Base-by-base conservation (phyloP, 1,140 invertebrate species). In the Pygmarrhopalites habei region DNA sequence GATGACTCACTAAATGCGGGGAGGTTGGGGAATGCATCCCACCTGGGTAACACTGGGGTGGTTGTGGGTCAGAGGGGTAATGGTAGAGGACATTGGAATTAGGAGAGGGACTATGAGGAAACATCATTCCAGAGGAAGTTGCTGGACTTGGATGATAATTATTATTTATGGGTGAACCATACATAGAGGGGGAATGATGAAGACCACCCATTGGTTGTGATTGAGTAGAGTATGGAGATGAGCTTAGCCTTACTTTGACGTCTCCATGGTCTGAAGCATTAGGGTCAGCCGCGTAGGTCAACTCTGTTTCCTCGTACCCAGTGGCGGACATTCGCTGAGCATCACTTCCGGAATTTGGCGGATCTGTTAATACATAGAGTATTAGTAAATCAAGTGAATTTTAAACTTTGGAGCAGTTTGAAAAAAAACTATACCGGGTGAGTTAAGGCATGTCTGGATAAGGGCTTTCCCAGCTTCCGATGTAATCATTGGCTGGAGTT, bases 401-500 rank as follows among this genome's bases (percentile, higher is more conserved):
- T n/a, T n/a, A n/a, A n/a, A n/a, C n/a, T n/a, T n/a, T n/a, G n/a
- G n/a, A n/a, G n/a, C n/a, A n/a, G n/a, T n/a, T n/a, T n/a, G n/a
- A n/a, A n/a, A n/a, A n/a, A n/a, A n/a, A n/a, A n/a, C n/a, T n/a
- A n/a, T n/a, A n/a, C n/a, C 95, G 29, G 96, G 95, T 47, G 93
- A 95, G 78, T 98, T 98, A 28, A 99, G 83, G 78, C 97, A 99
- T 58, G 94, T 97, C 79, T 99, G 95, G 73, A 99, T 99, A 51
- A 99, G 82, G 49, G 92, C 88, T 78, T 99, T 99, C 51, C 96
- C 97, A 60, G 93, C 92, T 74, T 99, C 96, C 71, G 92, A 96
- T 17, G 93, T 97, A 75, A 99, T 99, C 95, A 99, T 99, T 53
- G 96, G 97, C 77, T 99, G 95, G 44, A 99, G 81, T 78, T 99